Evolutionary conservation across 2,113 vertebrate species (phyloP).

Genomic region (Glaucomys volans): DNA sequence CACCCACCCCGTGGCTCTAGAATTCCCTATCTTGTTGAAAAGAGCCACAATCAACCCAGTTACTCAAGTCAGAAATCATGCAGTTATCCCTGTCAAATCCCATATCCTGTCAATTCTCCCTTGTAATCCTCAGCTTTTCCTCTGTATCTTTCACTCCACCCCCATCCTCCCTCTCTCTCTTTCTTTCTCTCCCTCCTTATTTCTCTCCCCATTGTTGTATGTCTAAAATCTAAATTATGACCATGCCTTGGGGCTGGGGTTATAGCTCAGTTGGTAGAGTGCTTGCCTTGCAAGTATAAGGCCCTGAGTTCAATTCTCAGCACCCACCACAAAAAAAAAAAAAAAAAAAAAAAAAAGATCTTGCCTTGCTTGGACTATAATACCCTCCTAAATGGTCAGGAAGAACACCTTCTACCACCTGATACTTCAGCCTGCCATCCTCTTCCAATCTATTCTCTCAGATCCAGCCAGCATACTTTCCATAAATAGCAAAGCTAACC

Average conservation of each 20-base stretch:
- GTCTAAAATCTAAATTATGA: not conserved
- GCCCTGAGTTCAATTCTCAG: too few relatives aligned
- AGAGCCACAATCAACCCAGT: not conserved
- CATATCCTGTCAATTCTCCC: not conserved
- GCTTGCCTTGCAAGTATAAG: too few relatives aligned
- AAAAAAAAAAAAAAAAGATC: too few relatives aligned
- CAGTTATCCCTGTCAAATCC: not conserved
- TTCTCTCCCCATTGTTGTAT: not conserved
- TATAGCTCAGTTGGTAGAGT: too few relatives aligned
- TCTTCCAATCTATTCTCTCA: not conserved
- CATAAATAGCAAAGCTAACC: not conserved
- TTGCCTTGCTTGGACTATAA: not conserved
- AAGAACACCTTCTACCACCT: not conserved
- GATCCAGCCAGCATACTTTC: not conserved
- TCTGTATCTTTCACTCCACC: not conserved
- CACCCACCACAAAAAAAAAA: too few relatives aligned
- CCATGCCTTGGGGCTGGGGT: too few relatives aligned
- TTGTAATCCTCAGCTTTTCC: not conserved
- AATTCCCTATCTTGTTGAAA: not conserved
- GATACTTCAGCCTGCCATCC: not conserved
- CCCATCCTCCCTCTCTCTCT: accelerated
- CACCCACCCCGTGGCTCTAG: not conserved
- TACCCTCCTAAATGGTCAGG: not conserved
- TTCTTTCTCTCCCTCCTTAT: accelerated
- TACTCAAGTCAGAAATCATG: not conserved